phyloP scores from a whole-genome alignment of 1,140 invertebrate species.

The Drosophila arizonae region DNA sequence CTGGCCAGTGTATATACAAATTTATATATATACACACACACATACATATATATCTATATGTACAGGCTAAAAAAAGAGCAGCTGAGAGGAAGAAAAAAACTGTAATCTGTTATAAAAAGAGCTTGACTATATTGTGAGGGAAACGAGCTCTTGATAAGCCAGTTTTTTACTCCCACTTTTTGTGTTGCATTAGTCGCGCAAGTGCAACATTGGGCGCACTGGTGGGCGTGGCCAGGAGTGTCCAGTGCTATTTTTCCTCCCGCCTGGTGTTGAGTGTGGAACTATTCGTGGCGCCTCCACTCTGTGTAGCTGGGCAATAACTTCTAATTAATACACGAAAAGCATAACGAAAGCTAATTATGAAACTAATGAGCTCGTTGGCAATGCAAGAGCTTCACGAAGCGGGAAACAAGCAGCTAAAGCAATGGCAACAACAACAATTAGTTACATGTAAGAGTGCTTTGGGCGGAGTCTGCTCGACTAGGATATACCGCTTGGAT shows the following conservation, averaged over 20 bases:
- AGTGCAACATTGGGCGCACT: constrained; percentile 6
- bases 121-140: constrained; percentile 3
- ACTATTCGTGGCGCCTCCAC: constrained; percentile 66
- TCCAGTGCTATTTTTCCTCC: constrained; percentile 14
- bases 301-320: constrained; percentile 57
- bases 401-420: constrained; percentile 6
- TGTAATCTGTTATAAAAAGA: constrained; percentile 39
- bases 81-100: constrained; percentile 25
- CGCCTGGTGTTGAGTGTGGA: constrained; percentile 45
- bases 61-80: too few species aligned
- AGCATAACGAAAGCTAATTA: constrained; percentile 81
- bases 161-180: neutral
- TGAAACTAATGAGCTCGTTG: constrained; percentile 80
- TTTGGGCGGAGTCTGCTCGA: neutral
- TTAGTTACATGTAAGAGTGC: constrained; percentile 7
- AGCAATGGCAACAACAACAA: constrained; percentile 23
- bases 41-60: too few species aligned
- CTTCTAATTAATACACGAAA: constrained; percentile 81
- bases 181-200: neutral
- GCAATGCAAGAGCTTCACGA: constrained; percentile 56
- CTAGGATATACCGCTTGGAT: neutral
- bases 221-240: constrained; percentile 23
- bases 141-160: constrained; percentile 17
- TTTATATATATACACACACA: too few species aligned
- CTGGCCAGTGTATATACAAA: constrained; percentile 13